phyloP scores from a whole-genome alignment of 1,140 invertebrate genomes.

The Ceratoteleas bidentatus region DNA sequence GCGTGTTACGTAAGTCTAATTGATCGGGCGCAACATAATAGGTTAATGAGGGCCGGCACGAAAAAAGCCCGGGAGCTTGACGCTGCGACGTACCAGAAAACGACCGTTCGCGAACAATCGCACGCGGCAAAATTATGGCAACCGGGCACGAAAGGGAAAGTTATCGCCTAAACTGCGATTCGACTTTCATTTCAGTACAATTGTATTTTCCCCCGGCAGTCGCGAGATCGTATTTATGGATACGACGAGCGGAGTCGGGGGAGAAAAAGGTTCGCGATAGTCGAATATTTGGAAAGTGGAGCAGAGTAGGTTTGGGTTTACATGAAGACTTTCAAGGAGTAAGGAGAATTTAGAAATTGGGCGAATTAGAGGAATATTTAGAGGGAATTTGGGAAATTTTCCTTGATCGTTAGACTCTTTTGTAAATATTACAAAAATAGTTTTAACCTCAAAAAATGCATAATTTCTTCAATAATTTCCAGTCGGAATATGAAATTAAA shows the following conservation, averaged over 20 bases:
- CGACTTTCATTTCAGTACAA: conserved; percentile 29
- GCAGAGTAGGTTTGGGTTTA: no score
- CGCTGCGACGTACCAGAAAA: conserved; percentile 22
- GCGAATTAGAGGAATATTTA: not conserved
- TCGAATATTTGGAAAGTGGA: no score
- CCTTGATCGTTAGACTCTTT: no score
- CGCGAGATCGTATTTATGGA: not conserved
- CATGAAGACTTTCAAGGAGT: not conserved
- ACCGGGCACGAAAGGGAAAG: conserved; percentile 52
- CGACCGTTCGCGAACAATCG: conserved; percentile 53
- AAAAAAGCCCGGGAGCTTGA: conserved; percentile 19
- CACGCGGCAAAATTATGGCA: conserved; percentile 35
- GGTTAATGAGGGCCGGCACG: conserved; percentile 53
- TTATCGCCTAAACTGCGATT: conserved; percentile 18
- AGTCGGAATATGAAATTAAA: no score
- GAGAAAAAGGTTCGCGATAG: not conserved
- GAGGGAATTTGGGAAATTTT: no score
- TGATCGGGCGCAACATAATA: conserved; percentile 56
- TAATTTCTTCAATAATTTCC: no score
- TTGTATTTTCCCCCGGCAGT: conserved; percentile 3
- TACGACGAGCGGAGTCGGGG: not conserved
- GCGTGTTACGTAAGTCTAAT: conserved; percentile 59
- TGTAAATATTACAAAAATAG: no score
- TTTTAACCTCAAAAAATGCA: no score
- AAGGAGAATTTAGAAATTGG: not conserved